Percentiles rank a stretch among this genome's conserved stretches.
These are phyloP conservation scores for Ceryle rudis DNA, from an alignment of 2,797 vertebrate species.

Conservation along the genomic window DNA sequence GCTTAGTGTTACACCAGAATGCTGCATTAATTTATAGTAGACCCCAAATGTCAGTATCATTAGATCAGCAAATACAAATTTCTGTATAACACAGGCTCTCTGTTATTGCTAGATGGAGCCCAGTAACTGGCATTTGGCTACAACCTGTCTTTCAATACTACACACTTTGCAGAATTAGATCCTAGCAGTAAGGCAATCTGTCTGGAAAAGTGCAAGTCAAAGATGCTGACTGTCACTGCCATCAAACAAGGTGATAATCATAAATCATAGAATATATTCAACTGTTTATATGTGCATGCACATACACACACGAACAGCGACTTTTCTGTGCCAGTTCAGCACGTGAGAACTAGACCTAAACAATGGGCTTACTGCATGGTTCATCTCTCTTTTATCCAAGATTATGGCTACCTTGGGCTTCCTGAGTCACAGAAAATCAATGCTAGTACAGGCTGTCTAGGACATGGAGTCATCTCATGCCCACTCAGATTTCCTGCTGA, in stretches of 20 bases:
- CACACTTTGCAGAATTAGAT: not conserved
- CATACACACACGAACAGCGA: fast-evolving
- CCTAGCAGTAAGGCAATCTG: not conserved
- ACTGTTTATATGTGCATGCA: fast-evolving
- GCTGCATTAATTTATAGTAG: not conserved
- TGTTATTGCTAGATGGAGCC: not conserved
- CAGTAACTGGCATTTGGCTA: not conserved
- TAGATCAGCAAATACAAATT: not conserved
- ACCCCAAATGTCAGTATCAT: not conserved
- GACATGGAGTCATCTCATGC: not conserved
- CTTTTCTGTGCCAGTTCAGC: not conserved
- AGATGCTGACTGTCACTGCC: not conserved
- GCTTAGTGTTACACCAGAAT: not conserved
- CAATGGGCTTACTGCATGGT: not conserved
- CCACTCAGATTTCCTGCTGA: not conserved
- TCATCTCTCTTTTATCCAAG: not conserved
- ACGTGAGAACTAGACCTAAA: not conserved
- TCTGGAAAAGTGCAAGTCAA: not conserved
- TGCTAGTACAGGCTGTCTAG: not conserved
- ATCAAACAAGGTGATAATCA: not conserved
- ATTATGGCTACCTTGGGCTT: not conserved
- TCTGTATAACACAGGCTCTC: not conserved
- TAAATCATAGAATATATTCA: not conserved
- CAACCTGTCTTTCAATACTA: not conserved
- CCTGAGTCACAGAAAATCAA: not conserved